These are phyloP conservation scores for Agrypnus murinus DNA, from an alignment of 2,888 invertebrate genomes.

Conservation along the genomic window DNA sequence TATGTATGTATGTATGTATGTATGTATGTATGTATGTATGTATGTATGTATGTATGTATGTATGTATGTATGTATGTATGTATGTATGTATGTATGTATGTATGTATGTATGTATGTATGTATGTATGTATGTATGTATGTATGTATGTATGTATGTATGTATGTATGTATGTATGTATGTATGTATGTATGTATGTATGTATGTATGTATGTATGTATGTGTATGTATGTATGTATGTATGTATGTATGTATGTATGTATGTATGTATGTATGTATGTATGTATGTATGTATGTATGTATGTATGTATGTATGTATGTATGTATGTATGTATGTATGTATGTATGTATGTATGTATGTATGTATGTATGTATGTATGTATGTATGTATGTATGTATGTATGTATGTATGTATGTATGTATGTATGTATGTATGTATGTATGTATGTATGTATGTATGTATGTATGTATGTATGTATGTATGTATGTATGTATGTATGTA, in stretches of 20 bases:
- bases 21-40: constrained; percentile 10
- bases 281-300: not conserved
- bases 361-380: constrained; percentile 19
- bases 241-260: constrained; percentile 13
- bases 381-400: constrained; percentile 18
- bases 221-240: constrained; percentile 13
- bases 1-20: constrained; percentile 15
- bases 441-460: not conserved
- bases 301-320: constrained; percentile 15
- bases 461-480: constrained; percentile 9
- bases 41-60: constrained; percentile 22
- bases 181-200: constrained; percentile 8
- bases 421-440: constrained; percentile 22
- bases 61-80: constrained; percentile 16
- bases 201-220: constrained; percentile 5
- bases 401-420: constrained; percentile 16
- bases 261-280: constrained; percentile 20
- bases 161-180: constrained; percentile 6
- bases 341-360: constrained; percentile 9
- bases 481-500: constrained; percentile 8
- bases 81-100: constrained; percentile 9
- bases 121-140: constrained; percentile 11
- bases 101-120: constrained; percentile 8
- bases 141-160: constrained; percentile 9
- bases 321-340: constrained; percentile 11